phyloP scores from a whole-genome alignment of 2,888 invertebrate species.

The Oligia latruncula region DNA sequence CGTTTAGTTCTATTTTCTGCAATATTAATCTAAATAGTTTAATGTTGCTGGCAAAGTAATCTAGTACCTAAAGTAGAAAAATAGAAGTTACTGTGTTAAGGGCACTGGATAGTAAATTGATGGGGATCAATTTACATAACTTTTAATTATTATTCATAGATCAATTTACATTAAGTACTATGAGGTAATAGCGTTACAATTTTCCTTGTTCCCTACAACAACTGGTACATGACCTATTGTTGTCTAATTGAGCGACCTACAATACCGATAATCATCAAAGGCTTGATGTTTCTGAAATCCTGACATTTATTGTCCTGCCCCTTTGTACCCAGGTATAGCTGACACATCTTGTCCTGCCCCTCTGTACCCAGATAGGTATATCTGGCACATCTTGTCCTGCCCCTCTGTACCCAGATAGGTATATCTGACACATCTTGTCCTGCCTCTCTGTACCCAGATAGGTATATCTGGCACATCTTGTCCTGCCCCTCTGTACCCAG shows the following conservation, averaged over 20 bases:
- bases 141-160: constrained; percentile 21
- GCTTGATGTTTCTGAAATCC: background rate
- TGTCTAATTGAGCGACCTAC: background rate
- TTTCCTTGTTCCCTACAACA: constrained; percentile 19
- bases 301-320: background rate
- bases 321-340: background rate
- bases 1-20: background rate
- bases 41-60: background rate
- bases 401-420: too few relatives aligned
- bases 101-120: constrained; percentile 3
- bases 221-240: background rate
- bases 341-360: too few relatives aligned
- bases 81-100: constrained; percentile 28
- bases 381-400: background rate
- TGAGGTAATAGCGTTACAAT: background rate
- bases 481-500: too few relatives aligned
- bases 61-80: background rate
- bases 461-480: background rate
- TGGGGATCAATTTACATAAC: constrained; percentile 11
- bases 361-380: background rate
- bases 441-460: background rate
- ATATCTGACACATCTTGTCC: background rate
- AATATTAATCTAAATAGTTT: background rate
- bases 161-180: constrained; percentile 14
- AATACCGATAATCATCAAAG: background rate